Base-by-base conservation (phyloP, 1,140 invertebrate species). In the Paraescarpia echinospica region DNA sequence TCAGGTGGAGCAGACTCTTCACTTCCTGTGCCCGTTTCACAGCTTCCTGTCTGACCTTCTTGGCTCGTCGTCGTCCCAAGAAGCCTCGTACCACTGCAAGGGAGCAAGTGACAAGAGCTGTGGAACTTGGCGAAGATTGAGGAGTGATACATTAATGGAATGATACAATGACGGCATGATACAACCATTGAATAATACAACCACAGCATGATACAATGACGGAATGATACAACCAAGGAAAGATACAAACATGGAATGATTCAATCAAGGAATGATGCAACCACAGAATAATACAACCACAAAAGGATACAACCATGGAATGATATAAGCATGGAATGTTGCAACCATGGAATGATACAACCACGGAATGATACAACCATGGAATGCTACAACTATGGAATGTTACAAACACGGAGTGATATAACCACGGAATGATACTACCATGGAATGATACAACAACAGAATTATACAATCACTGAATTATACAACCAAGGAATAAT, bases 31-130 rank as follows among this genome's bases (percentile, higher is more conserved):
- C 94, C 34, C 95, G 89, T 33, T 94, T 92, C 88, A 92, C 92
- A 5, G 94, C 95, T 34, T 93, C 48, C 51, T 93, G 92, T 41
- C 93, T 35, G 33, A 41, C 77, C 48, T 93, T 48, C n/a, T 93
- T 93, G 35, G 92, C 94, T 33, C 92, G 34, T 90, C 93, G 93
- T 35, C 95, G 92, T 33, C 93, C 95, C 89, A 95, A 92, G 93
- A 94, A 95, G 34, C 95, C 95, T 77, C 95, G 93, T 1, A 93
- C 93, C 91, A 94, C 93, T 94, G 59, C n/a, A 89, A 34, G 27
- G 27, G 33, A 48, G n/a, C 90, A 90, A 90, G 34, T 4, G n/a
- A 35, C 34, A 90, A 18, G 34, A 31, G 90, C n/a, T 35, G 90
- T 27, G 22, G 59, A 77, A 77, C 27, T 41, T 4, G 41, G 12